Evolutionary conservation across 2,113 vertebrate species (phyloP), one percentile per base, ranked within the genome.

Genomic region (Zosterops pallidus): DNA sequence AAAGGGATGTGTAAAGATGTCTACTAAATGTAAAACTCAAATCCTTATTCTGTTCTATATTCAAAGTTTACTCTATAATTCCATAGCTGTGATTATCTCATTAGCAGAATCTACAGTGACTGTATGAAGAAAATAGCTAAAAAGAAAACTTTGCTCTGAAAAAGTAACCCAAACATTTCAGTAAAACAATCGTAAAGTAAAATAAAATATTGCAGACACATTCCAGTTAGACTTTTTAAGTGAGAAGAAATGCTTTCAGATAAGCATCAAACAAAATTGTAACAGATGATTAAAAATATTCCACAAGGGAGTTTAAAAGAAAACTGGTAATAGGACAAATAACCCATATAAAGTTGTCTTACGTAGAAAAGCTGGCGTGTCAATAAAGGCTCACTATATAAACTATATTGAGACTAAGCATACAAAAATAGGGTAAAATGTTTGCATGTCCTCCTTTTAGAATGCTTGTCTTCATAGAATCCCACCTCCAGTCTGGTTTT

Each of bases 1-100:
- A 96, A 80, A 93, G 35, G 55, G 85, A 90, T 94, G 80, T 87
- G 74, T 80, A 93, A 96, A 96, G 60, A 92, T 81, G 56, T 88
- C 69, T 93, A 87, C 49, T 90, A 90, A 91, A 94, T 65, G 56
- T 62, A 84, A 88, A 95, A 89, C 76, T 89, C 85, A 92, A 92
- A 88, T 92, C 75, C 74, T 92, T 86, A 87, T 52, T 89, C 49
- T 87, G 20, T 67, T 82, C 67, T 47, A 44, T 18, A 75, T 91
- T 90, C 41, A 65, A 92, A 95, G 12, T 92, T 86, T 15, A 5
- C 11, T 81, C 33, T 63, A 3, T 56, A 56, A 57, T 20, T 76
- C 55, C 42, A n/a, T 29, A 90, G 26, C 23, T 80, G 41, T 82
- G 56, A 82, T 59, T 80, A 67, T 53, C 31, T 84, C 39, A 80